Evolutionary conservation across 2,888 invertebrate genomes (phyloP).

Genomic region (Scaptomyza cyrtandrae): DNA sequence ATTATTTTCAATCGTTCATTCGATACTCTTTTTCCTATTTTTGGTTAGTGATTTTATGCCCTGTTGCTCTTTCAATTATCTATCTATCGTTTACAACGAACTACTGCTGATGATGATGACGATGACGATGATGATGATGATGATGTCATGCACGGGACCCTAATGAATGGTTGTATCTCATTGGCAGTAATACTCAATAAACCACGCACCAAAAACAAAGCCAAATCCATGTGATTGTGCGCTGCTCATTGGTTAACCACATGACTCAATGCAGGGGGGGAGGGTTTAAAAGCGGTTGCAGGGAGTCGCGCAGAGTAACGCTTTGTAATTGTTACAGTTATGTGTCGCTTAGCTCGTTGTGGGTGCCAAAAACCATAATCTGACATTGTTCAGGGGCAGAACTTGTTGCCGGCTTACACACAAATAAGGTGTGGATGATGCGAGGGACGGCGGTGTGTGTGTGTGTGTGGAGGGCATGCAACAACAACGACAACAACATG

Average conservation of each 20-base stretch:
- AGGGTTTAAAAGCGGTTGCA: not conserved
- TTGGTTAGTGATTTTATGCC: not conserved
- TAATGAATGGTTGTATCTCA: slow-evolving; percentile 49
- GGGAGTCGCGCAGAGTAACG: not conserved
- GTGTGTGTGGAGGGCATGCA: not conserved
- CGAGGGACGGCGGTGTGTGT: not conserved
- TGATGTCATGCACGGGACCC: slow-evolving; percentile 65
- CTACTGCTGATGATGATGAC: not conserved
- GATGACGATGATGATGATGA: slow-evolving; percentile 1
- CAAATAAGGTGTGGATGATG: slow-evolving; percentile 1
- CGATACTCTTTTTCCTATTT: not conserved
- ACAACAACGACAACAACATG: slow-evolving; percentile 51
- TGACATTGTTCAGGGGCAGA: slow-evolving; percentile 21
- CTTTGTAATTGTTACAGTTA: slow-evolving; percentile 80
- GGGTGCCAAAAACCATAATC: slow-evolving; percentile 67
- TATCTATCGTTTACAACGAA: slow-evolving; percentile 4
- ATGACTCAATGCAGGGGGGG: slow-evolving; percentile 39
- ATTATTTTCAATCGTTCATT: not conserved
- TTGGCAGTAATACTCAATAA: slow-evolving; percentile 24
- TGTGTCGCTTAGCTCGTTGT: slow-evolving; percentile 45
- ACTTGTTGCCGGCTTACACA: slow-evolving; percentile 37
- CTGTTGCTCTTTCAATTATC: slow-evolving; percentile 5
- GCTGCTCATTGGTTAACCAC: slow-evolving; percentile 26
- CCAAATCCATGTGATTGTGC: slow-evolving; percentile 28
- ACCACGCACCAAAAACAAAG: slow-evolving; percentile 11